Evolutionary conservation across 2,113 vertebrate species (phyloP).

Genomic region (Indri indri): DNA sequence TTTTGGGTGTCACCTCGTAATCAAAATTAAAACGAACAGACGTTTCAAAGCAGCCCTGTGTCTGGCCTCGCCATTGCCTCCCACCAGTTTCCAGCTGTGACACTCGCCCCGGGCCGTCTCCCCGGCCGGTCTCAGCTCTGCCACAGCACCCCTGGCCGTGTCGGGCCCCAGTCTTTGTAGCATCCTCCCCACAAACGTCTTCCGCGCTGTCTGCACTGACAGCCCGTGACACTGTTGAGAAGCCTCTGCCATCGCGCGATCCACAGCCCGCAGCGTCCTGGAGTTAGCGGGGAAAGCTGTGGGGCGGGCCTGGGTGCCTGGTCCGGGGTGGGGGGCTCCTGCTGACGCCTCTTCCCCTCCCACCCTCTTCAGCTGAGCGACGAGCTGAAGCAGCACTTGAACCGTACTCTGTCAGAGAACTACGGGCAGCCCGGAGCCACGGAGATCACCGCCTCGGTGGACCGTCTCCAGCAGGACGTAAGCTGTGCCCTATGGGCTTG

Average conservation of each 20-base stretch:
- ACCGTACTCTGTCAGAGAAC: constrained; percentile 86
- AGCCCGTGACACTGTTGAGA: not conserved
- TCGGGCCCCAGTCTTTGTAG: not conserved
- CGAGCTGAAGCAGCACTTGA: constrained; percentile 89
- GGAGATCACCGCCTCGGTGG: constrained; percentile 86
- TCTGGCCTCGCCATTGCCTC: not conserved
- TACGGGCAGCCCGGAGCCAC: constrained; percentile 85
- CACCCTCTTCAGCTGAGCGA: constrained; percentile 85
- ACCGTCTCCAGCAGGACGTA: constrained; percentile 91
- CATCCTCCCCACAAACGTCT: rapidly evolving
- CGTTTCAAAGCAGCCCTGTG: not conserved
- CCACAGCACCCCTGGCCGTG: rapidly evolving
- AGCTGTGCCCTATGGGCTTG: not conserved
- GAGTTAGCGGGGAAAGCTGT: not conserved
- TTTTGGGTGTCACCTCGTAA: not conserved
- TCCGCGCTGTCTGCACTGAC: rapidly evolving
- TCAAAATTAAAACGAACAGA: not conserved
- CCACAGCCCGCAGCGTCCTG: rapidly evolving
- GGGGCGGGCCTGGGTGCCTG: not conserved
- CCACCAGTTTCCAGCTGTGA: too few species aligned
- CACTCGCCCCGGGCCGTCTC: not conserved
- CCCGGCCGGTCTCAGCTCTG: not conserved
- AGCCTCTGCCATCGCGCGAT: rapidly evolving
- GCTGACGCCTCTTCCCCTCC: not conserved
- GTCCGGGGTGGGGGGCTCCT: rapidly evolving